Evolutionary conservation across 1,140 invertebrate genomes (phyloP).

Genomic region (Melitaea cinxia): DNA sequence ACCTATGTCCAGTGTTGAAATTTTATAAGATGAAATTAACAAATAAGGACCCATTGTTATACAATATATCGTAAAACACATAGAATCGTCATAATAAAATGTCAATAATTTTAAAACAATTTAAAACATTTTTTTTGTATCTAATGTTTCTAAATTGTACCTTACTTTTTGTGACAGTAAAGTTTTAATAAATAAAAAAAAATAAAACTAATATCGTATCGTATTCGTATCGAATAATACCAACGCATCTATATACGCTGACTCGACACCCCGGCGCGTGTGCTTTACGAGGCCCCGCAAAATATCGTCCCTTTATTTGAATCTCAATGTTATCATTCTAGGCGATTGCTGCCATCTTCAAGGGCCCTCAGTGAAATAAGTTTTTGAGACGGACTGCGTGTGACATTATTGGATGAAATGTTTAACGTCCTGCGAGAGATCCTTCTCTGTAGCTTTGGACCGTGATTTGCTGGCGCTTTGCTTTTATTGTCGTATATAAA

Average conservation of each 20-base stretch:
- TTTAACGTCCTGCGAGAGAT: constrained; percentile 1
- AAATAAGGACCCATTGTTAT: no score
- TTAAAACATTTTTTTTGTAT: no score
- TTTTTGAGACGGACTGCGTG: constrained; percentile 47
- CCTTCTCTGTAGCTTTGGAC: not conserved
- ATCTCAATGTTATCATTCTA: constrained; percentile 63
- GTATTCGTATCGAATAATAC: constrained; percentile 23
- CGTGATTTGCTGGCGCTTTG: not conserved
- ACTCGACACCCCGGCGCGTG: constrained; percentile 54
- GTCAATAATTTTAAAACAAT: no score
- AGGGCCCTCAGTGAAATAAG: constrained; percentile 56
- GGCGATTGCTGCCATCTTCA: constrained; percentile 50
- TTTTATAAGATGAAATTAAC: no score
- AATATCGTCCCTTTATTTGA: constrained; percentile 66
- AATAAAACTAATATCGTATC: constrained; percentile 21
- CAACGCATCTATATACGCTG: constrained; percentile 40
- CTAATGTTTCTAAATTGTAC: no score
- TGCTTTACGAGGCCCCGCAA: constrained; percentile 61
- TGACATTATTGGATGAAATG: constrained; percentile 41
- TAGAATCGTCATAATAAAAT: no score
- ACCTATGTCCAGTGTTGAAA: no score
- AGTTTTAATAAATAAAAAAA: no score
- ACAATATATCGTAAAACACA: no score
- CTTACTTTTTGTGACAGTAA: no score
- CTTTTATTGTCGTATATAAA: no score